phyloP scores from a whole-genome alignment of 1,140 invertebrate genomes.

The Copidosoma floridanum region DNA sequence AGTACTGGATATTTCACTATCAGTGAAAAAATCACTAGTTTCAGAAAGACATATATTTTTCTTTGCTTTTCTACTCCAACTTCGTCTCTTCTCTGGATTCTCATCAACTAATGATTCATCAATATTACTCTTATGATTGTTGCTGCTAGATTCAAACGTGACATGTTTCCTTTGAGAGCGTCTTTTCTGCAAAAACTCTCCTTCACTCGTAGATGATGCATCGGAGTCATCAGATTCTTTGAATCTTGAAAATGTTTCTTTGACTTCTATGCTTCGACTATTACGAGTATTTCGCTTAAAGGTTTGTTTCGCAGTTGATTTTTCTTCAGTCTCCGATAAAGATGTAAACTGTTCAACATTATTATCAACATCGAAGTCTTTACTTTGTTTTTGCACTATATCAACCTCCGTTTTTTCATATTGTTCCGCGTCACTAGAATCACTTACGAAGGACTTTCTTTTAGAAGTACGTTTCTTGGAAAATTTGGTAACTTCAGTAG shows the following conservation, averaged over 20 bases:
- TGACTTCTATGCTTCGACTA: neutral
- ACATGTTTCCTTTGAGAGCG: neutral
- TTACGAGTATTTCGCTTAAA: neutral
- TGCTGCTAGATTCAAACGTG: too few species aligned
- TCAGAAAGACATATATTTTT: constrained; percentile 15
- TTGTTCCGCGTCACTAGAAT: neutral
- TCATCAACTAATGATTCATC: neutral
- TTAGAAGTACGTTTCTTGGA: constrained; percentile 33
- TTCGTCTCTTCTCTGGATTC: constrained; percentile 16
- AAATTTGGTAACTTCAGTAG: constrained; percentile 19
- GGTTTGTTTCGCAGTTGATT: neutral
- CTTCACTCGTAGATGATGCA: neutral
- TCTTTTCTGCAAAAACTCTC: neutral
- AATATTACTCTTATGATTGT: too few species aligned
- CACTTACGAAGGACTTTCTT: constrained; percentile 33
- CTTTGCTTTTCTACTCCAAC: constrained; percentile 24
- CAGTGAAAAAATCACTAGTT: constrained; percentile 1
- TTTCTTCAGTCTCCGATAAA: constrained; percentile 14
- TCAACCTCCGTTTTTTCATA: constrained; percentile 2
- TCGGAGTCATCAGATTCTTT: constrained; percentile 7
- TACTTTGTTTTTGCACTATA: neutral
- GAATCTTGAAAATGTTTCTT: neutral
- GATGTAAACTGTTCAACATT: too few species aligned
- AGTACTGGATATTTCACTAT: neutral
- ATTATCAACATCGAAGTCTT: too few species aligned